Evolutionary conservation across 2,888 invertebrate genomes (phyloP).

Genomic region (Drosophila infuscata): DNA sequence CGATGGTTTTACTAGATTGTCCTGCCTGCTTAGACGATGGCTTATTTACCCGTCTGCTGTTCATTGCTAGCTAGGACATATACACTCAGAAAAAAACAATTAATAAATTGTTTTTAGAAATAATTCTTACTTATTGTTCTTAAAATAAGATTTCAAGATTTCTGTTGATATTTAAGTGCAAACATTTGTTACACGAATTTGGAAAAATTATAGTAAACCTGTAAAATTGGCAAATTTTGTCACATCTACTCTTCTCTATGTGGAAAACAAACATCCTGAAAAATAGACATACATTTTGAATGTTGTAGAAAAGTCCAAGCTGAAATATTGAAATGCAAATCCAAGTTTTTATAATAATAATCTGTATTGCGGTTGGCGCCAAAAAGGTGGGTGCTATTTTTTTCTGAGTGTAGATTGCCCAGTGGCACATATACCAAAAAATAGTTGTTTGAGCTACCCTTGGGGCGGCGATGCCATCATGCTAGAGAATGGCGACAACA

Average conservation of each 20-base stretch:
- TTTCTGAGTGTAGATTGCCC: conserved; percentile 56
- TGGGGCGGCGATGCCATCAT: conserved; percentile 61
- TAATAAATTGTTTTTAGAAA: neutral
- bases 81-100: neutral
- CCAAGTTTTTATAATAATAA: neutral
- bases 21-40: conserved; percentile 58
- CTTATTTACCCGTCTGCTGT: conserved; percentile 63
- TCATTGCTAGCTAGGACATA: conserved; percentile 11
- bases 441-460: conserved; percentile 65
- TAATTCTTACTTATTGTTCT: no score
- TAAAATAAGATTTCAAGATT: no score
- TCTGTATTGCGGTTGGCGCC: neutral
- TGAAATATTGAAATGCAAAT: no score
- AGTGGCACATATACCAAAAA: conserved; percentile 62
- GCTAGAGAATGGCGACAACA: conserved; percentile 63
- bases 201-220: no score
- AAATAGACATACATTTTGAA: no score
- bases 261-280: no score
- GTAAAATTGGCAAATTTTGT: no score
- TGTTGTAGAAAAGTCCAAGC: no score
- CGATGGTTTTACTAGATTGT: conserved; percentile 73
- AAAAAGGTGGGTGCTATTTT: neutral
- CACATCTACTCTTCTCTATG: no score
- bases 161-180: no score
- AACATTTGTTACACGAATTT: no score